phyloP scores from a whole-genome alignment of 1,140 invertebrate genomes.

The Rhizoglyphus robini region DNA sequence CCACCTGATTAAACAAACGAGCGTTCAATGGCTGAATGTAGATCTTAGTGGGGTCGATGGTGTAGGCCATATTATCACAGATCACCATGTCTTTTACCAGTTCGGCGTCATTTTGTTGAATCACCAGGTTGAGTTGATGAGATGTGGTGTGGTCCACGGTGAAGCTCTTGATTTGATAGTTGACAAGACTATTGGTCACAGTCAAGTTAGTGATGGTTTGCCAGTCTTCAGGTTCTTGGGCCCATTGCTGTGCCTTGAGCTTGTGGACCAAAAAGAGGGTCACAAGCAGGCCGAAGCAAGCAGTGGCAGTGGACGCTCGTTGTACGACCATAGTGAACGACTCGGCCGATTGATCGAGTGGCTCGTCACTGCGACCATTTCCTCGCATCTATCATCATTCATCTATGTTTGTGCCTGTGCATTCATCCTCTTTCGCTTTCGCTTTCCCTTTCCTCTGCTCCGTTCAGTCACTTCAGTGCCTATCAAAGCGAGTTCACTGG shows the following conservation, averaged over 20 bases:
- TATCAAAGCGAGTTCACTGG: too few species aligned
- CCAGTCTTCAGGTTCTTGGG: not conserved
- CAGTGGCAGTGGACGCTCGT: too few species aligned
- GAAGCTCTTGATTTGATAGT: not conserved
- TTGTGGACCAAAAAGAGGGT: too few species aligned
- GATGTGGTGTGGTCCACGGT: not conserved
- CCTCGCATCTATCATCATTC: too few species aligned
- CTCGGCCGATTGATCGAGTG: too few species aligned
- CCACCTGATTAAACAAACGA: not conserved
- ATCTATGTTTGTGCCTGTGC: too few species aligned
- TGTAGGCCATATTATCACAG: not conserved
- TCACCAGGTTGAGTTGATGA: not conserved
- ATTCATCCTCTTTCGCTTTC: too few species aligned
- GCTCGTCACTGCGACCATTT: too few species aligned
- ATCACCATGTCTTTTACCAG: not conserved
- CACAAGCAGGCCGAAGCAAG: too few species aligned
- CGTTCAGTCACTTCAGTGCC: too few species aligned
- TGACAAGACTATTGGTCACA: not conserved
- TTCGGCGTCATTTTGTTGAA: not conserved
- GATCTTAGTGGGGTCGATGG: not conserved
- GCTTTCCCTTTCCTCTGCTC: too few species aligned
- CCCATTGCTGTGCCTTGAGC: not conserved
- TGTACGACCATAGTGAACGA: too few species aligned
- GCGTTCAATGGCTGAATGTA: not conserved
- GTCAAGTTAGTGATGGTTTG: slow-evolving; percentile 1